phyloP scores from a whole-genome alignment of 1,140 invertebrate genomes.

The Drosophila erecta region DNA sequence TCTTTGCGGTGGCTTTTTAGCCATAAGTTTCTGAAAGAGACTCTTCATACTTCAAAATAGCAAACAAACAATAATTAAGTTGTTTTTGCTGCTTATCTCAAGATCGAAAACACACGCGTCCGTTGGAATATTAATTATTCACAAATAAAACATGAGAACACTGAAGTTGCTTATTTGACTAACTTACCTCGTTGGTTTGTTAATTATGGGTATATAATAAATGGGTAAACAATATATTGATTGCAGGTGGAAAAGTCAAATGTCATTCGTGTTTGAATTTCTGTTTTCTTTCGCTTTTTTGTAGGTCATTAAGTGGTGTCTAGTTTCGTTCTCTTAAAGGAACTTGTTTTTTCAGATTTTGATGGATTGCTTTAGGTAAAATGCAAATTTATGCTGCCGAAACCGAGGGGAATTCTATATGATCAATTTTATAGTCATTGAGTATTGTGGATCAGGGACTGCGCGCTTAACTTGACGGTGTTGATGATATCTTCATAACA shows the following conservation, averaged over 20 bases:
- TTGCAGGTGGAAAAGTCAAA: slow-evolving; percentile 59
- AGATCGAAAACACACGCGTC: slow-evolving; percentile 54
- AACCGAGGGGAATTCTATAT: slow-evolving; percentile 4
- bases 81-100: slow-evolving; percentile 46
- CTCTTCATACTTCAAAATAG: slow-evolving; percentile 54
- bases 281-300: slow-evolving; percentile 37
- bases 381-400: slow-evolving; percentile 21
- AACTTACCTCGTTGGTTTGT: slow-evolving; percentile 41
- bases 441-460: neutral
- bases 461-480: no score
- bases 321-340: slow-evolving; percentile 42
- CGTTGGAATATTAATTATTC: slow-evolving; percentile 53
- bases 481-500: slow-evolving; percentile 3
- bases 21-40: slow-evolving; percentile 62
- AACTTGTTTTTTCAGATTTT: slow-evolving; percentile 52
- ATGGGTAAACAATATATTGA: slow-evolving; percentile 32
- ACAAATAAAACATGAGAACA: slow-evolving; percentile 34
- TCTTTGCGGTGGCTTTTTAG: slow-evolving; percentile 56
- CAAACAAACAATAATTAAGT: slow-evolving; percentile 69
- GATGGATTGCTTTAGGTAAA: slow-evolving; percentile 46
- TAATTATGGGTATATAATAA: slow-evolving; percentile 48
- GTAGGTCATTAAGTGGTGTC: slow-evolving; percentile 65
- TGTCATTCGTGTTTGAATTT: slow-evolving; percentile 33
- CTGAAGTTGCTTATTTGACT: slow-evolving; percentile 48
- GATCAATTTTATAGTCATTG: slow-evolving; percentile 21